Evolutionary conservation across 1,140 invertebrate genomes (phyloP), one percentile per base, ranked within the genome.

Genomic region (Bombus turneri): DNA sequence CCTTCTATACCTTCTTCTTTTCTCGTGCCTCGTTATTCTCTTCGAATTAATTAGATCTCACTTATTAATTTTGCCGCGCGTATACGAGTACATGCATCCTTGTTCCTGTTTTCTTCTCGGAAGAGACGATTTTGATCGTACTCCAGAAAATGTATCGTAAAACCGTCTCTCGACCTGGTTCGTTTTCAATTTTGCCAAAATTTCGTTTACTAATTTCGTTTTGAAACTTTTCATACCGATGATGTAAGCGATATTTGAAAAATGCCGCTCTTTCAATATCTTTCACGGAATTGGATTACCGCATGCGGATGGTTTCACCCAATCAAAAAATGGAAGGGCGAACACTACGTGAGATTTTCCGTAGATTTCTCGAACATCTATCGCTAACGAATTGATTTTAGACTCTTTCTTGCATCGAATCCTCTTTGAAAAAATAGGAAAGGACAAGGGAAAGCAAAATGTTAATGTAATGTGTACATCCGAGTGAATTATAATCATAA

Each of bases 1-100:
- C 13, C 43, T 34, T 43, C 57, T 34, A 6, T 1, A 18, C 39
- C 25, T 59, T 41, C 66, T 59, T 25, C 37, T 78, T 69, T 28
- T 62, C 86, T 68, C 43, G 34, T 31, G 57, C 22, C 59, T 87
- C 69, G 72, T 88, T 81, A 76, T 81, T 66, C 53, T 85, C 57
- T 37, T 25, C 25, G 47, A 43, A 57, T 43, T 84, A 88, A 87
- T 88, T 88, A 77, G 53, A 37, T 22, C 43, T 71, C 39, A 43
- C 59, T 82, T 84, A 84, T 83, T 83, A 87, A 64, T 75, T 73
- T 62, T 64, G 22, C 59, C 22, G 25, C 53, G 22, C 28, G 34
- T 71, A 25, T 34, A 62, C 64, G 8, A 3, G 31, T 75, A 74
- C 18, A 37, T 62, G 15, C 62, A 12, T 28, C 31, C 12, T 53